phyloP scores from a whole-genome alignment of 2,888 invertebrate species.

The Homarus gammarus region DNA sequence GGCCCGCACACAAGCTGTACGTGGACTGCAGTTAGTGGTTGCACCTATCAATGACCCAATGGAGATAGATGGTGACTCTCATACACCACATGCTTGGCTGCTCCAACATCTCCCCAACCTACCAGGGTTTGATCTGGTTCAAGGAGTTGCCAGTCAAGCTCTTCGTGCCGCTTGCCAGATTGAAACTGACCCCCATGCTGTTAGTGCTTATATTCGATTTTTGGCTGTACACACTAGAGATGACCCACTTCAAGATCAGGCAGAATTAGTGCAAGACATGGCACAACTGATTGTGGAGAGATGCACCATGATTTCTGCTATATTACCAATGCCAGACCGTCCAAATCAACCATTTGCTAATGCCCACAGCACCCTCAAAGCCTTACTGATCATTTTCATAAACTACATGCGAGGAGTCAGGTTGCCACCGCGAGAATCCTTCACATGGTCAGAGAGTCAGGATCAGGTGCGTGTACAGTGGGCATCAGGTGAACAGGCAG shows the following conservation, averaged over 20 bases:
- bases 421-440: conserved; percentile 79
- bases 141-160: conserved; percentile 79
- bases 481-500: conserved; percentile 87
- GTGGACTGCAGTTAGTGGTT: conserved; percentile 78
- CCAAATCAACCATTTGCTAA: conserved; percentile 78
- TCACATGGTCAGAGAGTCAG: conserved; percentile 85
- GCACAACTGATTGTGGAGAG: conserved; percentile 95
- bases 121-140: conserved; percentile 85
- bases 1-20: conserved; percentile 88
- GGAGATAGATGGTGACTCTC: conserved; percentile 75
- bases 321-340: conserved; percentile 84
- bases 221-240: conserved; percentile 87
- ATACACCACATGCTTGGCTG: conserved; percentile 79
- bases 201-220: conserved; percentile 91
- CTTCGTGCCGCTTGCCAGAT: conserved; percentile 93
- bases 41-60: conserved; percentile 69
- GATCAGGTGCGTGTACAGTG: conserved; percentile 88
- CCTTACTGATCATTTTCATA: conserved; percentile 84
- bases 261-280: conserved; percentile 87
- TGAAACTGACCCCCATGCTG: conserved; percentile 91
- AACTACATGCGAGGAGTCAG: conserved; percentile 83
- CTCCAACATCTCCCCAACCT: conserved; percentile 83
- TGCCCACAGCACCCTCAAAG: conserved; percentile 77
- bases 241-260: conserved; percentile 84
- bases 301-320: conserved; percentile 90